Evolutionary conservation across 2,888 invertebrate genomes (phyloP).

Genomic region (Nymphalis c-album): DNA sequence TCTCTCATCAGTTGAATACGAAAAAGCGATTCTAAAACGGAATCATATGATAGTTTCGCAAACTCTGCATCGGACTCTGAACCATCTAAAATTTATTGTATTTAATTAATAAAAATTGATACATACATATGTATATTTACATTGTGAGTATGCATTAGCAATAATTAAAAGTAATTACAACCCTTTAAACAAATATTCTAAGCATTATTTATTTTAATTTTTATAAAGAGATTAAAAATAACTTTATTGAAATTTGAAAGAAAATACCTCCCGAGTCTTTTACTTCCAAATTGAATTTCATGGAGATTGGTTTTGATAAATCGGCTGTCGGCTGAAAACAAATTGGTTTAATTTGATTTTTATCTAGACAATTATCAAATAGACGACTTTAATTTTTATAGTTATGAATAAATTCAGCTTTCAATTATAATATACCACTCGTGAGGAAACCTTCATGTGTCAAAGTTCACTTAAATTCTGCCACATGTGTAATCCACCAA

Average conservation of each 20-base stretch:
- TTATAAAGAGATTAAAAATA: neutral
- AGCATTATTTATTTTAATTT: too few species aligned
- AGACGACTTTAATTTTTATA: neutral
- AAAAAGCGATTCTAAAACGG: slow-evolving; percentile 55
- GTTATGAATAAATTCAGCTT: neutral
- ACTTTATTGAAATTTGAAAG: neutral
- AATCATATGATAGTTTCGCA: slow-evolving; percentile 61
- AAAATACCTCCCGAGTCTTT: slow-evolving; percentile 52
- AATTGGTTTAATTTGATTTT: slow-evolving; percentile 11
- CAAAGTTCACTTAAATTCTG: too few species aligned
- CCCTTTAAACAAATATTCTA: slow-evolving; percentile 43
- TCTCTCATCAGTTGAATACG: slow-evolving; percentile 70
- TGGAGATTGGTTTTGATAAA: slow-evolving; percentile 63
- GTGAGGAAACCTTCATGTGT: too few species aligned
- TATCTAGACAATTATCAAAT: neutral
- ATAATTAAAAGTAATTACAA: slow-evolving; percentile 43
- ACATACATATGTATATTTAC: neutral
- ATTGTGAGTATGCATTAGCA: neutral
- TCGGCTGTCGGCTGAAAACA: slow-evolving; percentile 65
- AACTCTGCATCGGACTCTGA: slow-evolving; percentile 47
- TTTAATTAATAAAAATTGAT: too few species aligned
- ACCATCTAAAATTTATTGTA: slow-evolving; percentile 46
- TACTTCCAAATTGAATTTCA: slow-evolving; percentile 55
- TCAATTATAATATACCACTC: neutral
- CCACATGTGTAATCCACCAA: too few species aligned